Evolutionary conservation across 2,797 vertebrate species (phyloP), one percentile per base, ranked within the genome.

Genomic region (Tadarida brasiliensis): DNA sequence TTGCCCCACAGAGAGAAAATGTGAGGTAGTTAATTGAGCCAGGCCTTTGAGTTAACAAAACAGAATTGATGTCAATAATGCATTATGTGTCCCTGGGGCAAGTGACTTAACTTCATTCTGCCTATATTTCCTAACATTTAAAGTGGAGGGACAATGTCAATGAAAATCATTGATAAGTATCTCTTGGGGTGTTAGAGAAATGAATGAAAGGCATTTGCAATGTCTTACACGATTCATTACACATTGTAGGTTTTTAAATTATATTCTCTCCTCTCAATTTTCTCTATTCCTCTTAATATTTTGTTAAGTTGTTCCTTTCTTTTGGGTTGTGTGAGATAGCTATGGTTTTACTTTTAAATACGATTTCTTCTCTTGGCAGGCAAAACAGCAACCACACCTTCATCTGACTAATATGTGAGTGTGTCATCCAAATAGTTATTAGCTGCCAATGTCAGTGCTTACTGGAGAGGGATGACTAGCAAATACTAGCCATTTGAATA

Each of bases 291-390:
- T 89, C n/a, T 61, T 70, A 67, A 24, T 92, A 82, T 68, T 83
- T 95, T 90, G 20, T 20, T 49, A 82, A 92, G 6, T 39, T 28
- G 1, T 56, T 83, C 16, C 14, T 56, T 90, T 80, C 11, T 81
- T 93, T 94, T 24, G 5, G 4, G 49, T 83, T 19, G 28, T 92
- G 24, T 77, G 49, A 68, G 47, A 90, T 70, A 63, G 11, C 28
- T 84, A 47, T 2, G 67, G 35, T 82, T 85, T 95, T 90, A 80
- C 80, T 70, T 94, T 87, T 65, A 85, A 87, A 85, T 74, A 30
- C 12, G 1, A 30, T 76, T 87, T 86, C 35, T 67, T 57, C 47
- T 82, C 57, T 91, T 86, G 80, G 20, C 39, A 73, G 47, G 22
- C 0, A 33, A 85, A 87, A 49, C 22, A 78, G 54, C 3, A 39